A percentile compares a stretch with the other conserved stretches of the same genome.
Evolutionary conservation across 2,113 vertebrate genomes (phyloP).

Genomic region (Casuarius casuarius): DNA sequence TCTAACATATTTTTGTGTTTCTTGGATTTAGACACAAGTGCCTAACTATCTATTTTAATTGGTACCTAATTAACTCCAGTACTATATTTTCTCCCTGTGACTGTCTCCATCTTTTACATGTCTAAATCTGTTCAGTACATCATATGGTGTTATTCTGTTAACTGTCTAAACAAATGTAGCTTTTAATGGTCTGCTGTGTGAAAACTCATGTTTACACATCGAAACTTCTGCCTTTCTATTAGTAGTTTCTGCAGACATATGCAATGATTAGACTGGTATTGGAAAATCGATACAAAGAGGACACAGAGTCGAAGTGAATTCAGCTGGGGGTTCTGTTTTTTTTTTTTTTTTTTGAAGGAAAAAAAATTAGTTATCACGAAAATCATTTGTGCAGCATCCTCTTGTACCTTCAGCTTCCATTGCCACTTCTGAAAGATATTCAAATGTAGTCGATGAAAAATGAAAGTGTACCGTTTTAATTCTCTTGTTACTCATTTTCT

Average conservation of each 20-base stretch:
- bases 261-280: neutral
- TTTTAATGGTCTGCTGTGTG: constrained; percentile 1
- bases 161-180: constrained; percentile 20
- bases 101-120: neutral
- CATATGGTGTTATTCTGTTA: constrained; percentile 1
- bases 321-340: neutral
- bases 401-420: neutral
- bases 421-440: neutral
- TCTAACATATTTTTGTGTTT: neutral
- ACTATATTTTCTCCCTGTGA: neutral
- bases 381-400: neutral
- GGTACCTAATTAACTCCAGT: neutral
- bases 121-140: neutral
- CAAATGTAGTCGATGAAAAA: neutral
- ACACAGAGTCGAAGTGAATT: neutral
- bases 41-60: neutral
- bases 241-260: neutral
- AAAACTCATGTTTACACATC: neutral
- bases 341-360: neutral
- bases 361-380: neutral
- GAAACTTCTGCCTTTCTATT: neutral
- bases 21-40: neutral
- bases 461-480: neutral
- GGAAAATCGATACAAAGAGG: constrained; percentile 4
- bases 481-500: neutral